phyloP scores from a whole-genome alignment of 2,113 vertebrate species.

The Ceyx margarethae region DNA sequence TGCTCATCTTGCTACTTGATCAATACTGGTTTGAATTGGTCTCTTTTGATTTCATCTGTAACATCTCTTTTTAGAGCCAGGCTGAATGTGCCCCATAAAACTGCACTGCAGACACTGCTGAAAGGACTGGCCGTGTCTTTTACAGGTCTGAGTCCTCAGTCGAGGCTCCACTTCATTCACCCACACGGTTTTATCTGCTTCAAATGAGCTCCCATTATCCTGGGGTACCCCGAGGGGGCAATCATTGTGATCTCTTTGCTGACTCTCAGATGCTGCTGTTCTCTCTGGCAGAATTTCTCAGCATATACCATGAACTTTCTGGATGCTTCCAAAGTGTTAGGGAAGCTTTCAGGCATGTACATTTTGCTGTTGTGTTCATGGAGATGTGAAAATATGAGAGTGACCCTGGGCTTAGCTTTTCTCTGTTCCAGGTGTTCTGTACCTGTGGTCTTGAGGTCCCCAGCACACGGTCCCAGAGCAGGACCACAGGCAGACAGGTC shows the following conservation, averaged over 20 bases:
- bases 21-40: slow-evolving; percentile 69
- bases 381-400: too few species aligned
- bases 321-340: not conserved
- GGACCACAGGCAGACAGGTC: too few species aligned
- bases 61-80: slow-evolving; percentile 36
- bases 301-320: not conserved
- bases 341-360: too few species aligned
- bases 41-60: slow-evolving; percentile 34
- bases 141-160: not conserved
- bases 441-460: too few species aligned
- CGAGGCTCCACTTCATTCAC: slow-evolving; percentile 40
- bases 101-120: not conserved
- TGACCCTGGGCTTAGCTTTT: too few species aligned
- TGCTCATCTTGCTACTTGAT: slow-evolving; percentile 69
- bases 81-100: not conserved
- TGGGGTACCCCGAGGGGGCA: not conserved
- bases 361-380: too few species aligned
- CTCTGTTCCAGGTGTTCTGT: too few species aligned
- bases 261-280: not conserved
- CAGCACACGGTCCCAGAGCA: too few species aligned
- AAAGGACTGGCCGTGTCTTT: not conserved
- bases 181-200: not conserved
- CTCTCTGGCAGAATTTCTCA: slow-evolving; percentile 6
- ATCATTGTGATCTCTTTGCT: not conserved
- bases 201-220: not conserved